Conservation (phyloP, 1,140 invertebrate genomes). For the Cataglyphis hispanica region DNA sequence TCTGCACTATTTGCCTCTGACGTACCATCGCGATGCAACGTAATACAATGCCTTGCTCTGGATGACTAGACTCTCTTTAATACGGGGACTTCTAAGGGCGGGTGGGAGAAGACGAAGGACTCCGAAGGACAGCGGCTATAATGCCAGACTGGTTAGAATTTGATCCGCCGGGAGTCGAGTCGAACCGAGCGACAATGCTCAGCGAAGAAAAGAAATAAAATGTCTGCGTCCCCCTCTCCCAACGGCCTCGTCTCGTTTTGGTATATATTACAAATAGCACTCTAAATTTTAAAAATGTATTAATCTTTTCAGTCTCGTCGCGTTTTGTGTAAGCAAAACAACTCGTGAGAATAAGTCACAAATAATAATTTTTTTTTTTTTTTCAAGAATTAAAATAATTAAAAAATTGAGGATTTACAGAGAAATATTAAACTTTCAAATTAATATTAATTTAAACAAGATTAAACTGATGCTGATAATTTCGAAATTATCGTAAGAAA, state of each 20-base stretch:
- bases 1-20: conserved; percentile 71
- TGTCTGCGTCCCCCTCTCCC: neutral
- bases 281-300: neutral
- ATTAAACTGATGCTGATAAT: neutral
- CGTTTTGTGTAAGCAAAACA: neutral
- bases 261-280: neutral
- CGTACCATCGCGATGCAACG: conserved; percentile 65
- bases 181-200: conserved; percentile 81
- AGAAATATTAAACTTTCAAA: neutral
- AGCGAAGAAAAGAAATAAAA: conserved; percentile 75
- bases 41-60: conserved; percentile 82
- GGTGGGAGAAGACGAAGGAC: conserved; percentile 64
- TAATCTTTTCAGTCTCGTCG: neutral
- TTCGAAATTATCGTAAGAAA: conserved; percentile 3
- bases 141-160: conserved; percentile 86
- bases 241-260: neutral
- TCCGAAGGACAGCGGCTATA: conserved; percentile 84
- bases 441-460: neutral
- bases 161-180: conserved; percentile 84
- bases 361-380: neutral
- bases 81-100: conserved; percentile 62
- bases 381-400: neutral
- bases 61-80: conserved; percentile 81
- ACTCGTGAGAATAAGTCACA: neutral
- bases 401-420: neutral